phyloP scores from a whole-genome alignment of 2,888 invertebrate genomes.

The Nemoura dubitans region DNA sequence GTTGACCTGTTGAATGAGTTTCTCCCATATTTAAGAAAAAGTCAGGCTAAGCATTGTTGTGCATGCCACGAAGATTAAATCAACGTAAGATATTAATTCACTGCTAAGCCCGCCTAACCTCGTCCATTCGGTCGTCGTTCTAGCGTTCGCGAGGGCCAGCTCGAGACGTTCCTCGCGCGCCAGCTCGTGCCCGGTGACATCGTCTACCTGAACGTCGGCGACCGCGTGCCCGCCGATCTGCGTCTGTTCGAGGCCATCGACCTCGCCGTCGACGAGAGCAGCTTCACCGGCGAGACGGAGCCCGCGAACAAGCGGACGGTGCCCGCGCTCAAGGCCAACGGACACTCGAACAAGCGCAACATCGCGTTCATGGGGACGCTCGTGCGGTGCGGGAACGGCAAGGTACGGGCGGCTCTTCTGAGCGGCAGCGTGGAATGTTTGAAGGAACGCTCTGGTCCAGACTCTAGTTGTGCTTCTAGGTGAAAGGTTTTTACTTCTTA shows the following conservation, averaged over 20 bases:
- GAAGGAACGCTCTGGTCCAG: no score
- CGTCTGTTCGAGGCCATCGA: conserved; percentile 93
- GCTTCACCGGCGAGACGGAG: conserved; percentile 98
- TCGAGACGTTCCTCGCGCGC: conserved; percentile 91
- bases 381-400: conserved; percentile 94
- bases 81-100: no score
- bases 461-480: no score
- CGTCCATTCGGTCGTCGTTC: no score
- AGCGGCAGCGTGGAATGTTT: no score
- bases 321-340: conserved; percentile 71
- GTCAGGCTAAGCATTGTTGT: no score
- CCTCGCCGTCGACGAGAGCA: conserved; percentile 95
- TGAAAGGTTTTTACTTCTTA: no score
- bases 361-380: conserved; percentile 99
- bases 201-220: conserved; percentile 91
- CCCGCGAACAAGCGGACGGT: conserved; percentile 82
- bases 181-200: conserved; percentile 98
- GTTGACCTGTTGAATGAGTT: no score
- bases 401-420: conserved; percentile 66
- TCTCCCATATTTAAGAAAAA: no score
- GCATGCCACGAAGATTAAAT: no score
- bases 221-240: conserved; percentile 96
- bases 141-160: conserved; percentile 85
- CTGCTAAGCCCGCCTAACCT: no score
- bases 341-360: conserved; percentile 78